A percentile compares a stretch with the other conserved stretches of the same genome.
These are phyloP conservation scores for Cyclophora punctaria DNA, from an alignment of 2,888 invertebrate genomes.

Conservation along the genomic window DNA sequence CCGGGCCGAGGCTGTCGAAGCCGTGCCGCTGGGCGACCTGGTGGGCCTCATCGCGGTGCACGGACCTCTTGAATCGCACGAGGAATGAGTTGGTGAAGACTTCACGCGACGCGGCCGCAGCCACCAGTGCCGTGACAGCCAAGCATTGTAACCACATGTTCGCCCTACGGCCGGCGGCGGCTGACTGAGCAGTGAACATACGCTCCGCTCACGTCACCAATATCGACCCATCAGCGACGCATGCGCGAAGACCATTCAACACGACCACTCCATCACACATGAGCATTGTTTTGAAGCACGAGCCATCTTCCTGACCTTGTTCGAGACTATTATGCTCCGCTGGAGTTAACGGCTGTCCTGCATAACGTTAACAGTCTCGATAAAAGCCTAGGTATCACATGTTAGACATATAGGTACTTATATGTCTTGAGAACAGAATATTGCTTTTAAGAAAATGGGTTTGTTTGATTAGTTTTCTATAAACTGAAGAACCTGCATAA, in stretches of 20 bases:
- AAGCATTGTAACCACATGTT: slow-evolving; percentile 69
- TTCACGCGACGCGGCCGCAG: slow-evolving; percentile 69
- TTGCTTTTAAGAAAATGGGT: slow-evolving; percentile 5
- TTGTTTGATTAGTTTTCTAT: slow-evolving; percentile 5
- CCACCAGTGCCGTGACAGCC: slow-evolving; percentile 57
- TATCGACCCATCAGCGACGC: slow-evolving; percentile 61
- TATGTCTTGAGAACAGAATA: slow-evolving; percentile 8
- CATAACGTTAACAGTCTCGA: slow-evolving; percentile 19
- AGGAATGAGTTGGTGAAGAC: slow-evolving; percentile 97
- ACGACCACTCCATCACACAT: slow-evolving; percentile 41
- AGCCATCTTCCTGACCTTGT: slow-evolving; percentile 22
- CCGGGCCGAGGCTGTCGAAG: slow-evolving; percentile 95
- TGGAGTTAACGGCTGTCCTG: slow-evolving; percentile 14
- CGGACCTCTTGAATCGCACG: slow-evolving; percentile 88
- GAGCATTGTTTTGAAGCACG: slow-evolving; percentile 37
- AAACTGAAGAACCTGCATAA: neutral
- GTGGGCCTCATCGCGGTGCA: slow-evolving; percentile 85
- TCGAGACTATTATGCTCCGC: slow-evolving; percentile 16
- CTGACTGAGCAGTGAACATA: slow-evolving; percentile 52
- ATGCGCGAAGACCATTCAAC: slow-evolving; percentile 48
- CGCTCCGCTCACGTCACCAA: slow-evolving; percentile 59
- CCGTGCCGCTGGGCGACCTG: slow-evolving; percentile 90
- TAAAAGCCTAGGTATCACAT: slow-evolving; percentile 20
- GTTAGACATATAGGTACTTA: neutral
- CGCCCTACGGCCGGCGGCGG: slow-evolving; percentile 53